Evolutionary conservation across 2,797 vertebrate species (phyloP), one percentile per base, ranked within the genome.

Genomic region (Oceanodroma leucorhoa): DNA sequence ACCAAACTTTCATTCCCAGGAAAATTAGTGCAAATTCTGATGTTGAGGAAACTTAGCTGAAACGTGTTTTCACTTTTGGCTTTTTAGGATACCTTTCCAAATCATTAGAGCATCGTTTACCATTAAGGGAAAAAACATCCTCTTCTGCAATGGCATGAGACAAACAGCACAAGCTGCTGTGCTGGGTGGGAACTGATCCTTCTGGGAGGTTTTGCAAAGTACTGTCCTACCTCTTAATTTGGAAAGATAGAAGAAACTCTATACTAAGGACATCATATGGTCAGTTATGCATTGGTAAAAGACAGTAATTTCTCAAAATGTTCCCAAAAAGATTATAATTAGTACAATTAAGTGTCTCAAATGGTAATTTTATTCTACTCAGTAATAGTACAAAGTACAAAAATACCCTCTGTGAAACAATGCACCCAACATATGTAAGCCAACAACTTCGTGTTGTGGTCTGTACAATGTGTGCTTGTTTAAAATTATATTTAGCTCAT

Each of bases 261-360:
- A 12, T 48, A 18, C 12, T 48, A 14, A 67, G 64, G 45, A 67
- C 64, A 65, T 67, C 61, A 32, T 29, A 6, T 62, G 80, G 90
- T 71, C 90, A 88, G 65, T 84, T 78, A 14, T 14, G 23, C 48
- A 9, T 50, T 73, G 76, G 50, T 66, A 50, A 62, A 92, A 87
- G 67, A 66, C 54, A 77, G 76, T 61, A 54, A 94, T 92, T 95
- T 96, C 81, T 66, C 87, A 53, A 41, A 83, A 81, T 82, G 65
- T 87, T 93, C 93, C 82, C 51, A 8, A 60, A 88, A 90, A 73
- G 76, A 55, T 89, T 54, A 45, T 88, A 81, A 96, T 96, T 91
- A 90, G 76, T 57, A 46, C 84, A 91, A 92, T 94, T 93, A 89
- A 87, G 46, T 41, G 22, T 72, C 91, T 96, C 27, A 1, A 79